Conservation (phyloP, 2,797 vertebrate species). For the Hyperoplus immaculatus region DNA sequence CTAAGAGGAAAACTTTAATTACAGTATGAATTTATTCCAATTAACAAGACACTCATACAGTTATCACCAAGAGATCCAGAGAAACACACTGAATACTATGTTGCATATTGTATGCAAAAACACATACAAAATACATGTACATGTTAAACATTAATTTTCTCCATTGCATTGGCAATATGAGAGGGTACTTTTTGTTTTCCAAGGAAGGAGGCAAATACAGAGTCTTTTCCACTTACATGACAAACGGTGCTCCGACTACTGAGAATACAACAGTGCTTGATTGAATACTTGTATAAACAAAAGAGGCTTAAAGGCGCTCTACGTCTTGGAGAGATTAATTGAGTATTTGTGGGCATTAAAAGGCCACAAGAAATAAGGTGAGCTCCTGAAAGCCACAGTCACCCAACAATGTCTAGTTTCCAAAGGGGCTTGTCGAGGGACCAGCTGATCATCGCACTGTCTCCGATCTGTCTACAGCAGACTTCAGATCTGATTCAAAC, state of each 20-base stretch:
- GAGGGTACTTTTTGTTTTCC: conserved; percentile 16
- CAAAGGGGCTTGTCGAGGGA: conserved; percentile 19
- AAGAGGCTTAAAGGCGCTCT: conserved; percentile 57
- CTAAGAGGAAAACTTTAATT: conserved; percentile 73
- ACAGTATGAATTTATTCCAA: conserved; percentile 78
- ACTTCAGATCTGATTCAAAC: conserved; percentile 27
- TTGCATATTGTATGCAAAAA: conserved; percentile 78
- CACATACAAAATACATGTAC: conserved; percentile 73
- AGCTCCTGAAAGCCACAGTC: conserved; percentile 39
- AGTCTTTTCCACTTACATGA: conserved; percentile 45
- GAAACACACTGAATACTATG: conserved; percentile 54
- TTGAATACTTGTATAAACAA: conserved; percentile 55
- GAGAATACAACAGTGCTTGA: conserved; percentile 62
- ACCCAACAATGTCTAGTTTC: conserved; percentile 44
- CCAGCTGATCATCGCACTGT: conserved; percentile 12
- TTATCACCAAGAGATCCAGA: conserved; percentile 51
- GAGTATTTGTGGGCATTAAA: conserved; percentile 56
- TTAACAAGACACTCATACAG: conserved; percentile 66
- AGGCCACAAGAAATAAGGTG: conserved; percentile 49
- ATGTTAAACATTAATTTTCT: conserved; percentile 51
- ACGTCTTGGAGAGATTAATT: conserved; percentile 53
- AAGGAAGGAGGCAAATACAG: conserved; percentile 37
- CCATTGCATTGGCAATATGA: conserved; percentile 59
- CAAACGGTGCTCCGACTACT: conserved; percentile 55
- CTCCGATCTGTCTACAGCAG: conserved; percentile 31